Conservation (phyloP, 2,888 invertebrate genomes). For the Drosophila neonasuta region DNA sequence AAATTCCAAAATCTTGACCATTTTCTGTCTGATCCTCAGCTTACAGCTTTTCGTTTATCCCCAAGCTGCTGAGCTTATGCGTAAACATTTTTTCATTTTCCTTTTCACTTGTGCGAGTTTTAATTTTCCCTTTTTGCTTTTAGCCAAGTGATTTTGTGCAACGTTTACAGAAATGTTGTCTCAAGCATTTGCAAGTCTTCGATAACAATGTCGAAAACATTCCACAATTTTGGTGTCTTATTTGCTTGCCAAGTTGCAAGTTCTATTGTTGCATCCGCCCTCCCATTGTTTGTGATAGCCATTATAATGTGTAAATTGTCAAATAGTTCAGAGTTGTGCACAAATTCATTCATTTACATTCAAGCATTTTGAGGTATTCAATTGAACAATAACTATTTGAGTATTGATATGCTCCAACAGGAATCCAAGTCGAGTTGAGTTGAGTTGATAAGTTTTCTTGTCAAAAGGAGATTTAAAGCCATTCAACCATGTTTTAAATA, state of each 20-base stretch:
- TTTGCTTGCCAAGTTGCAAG: slow-evolving; percentile 5
- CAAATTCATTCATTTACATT: slow-evolving; percentile 27
- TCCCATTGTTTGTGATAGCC: slow-evolving; percentile 12
- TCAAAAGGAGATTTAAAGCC: background rate
- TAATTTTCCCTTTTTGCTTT: slow-evolving; percentile 27
- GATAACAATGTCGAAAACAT: slow-evolving; percentile 9
- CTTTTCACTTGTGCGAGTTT: slow-evolving; percentile 4
- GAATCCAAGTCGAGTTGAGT: background rate
- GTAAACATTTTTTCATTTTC: background rate
- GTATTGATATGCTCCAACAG: slow-evolving; percentile 27
- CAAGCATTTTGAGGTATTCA: slow-evolving; percentile 36
- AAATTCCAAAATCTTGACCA: slow-evolving; percentile 24
- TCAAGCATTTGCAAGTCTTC: slow-evolving; percentile 3
- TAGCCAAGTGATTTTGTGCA: slow-evolving; percentile 38
- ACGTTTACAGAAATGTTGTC: slow-evolving; percentile 8
- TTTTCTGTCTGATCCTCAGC: slow-evolving; percentile 6
- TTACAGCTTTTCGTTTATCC: slow-evolving; percentile 20
- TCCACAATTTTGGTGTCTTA: slow-evolving; percentile 3
- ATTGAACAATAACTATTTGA: slow-evolving; percentile 46
- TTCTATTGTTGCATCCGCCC: background rate
- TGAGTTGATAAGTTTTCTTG: slow-evolving; percentile 1
- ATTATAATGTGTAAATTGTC: slow-evolving; percentile 37
- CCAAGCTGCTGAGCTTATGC: slow-evolving; percentile 10
- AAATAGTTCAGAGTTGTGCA: slow-evolving; percentile 25
- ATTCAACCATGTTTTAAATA: background rate